These are phyloP conservation scores for Monomorium pharaonis DNA, from an alignment of 1,140 invertebrate species.

Conservation along the genomic window DNA sequence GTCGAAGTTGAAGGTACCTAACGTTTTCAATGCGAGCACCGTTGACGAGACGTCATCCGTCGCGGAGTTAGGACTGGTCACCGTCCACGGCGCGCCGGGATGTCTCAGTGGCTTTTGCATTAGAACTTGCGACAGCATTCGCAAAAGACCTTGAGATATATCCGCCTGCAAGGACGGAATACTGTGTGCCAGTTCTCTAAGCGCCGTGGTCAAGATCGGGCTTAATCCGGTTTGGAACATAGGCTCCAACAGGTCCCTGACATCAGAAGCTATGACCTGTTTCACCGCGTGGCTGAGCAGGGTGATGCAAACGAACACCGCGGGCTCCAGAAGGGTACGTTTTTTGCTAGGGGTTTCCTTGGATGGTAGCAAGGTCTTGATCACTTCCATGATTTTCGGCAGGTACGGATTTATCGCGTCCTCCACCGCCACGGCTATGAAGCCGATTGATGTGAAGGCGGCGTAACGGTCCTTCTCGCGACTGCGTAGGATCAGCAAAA, in stretches of 20 bases:
- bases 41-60: conserved; percentile 91
- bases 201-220: conserved; percentile 94
- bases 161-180: conserved; percentile 95
- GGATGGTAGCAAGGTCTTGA: conserved; percentile 92
- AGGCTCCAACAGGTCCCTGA: conserved; percentile 94
- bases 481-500: conserved; percentile 91
- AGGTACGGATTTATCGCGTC: conserved; percentile 93
- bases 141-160: conserved; percentile 96
- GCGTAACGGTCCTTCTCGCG: conserved; percentile 93
- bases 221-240: conserved; percentile 97
- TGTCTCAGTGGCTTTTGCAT: conserved; percentile 94
- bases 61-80: conserved; percentile 78
- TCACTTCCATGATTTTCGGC: conserved; percentile 94
- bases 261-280: conserved; percentile 90
- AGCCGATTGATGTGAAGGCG: conserved; percentile 95
- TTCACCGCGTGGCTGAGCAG: conserved; percentile 95
- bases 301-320: conserved; percentile 98
- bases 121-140: conserved; percentile 94
- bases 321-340: conserved; percentile 91
- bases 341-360: conserved; percentile 91
- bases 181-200: conserved; percentile 95
- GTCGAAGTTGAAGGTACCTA: conserved; percentile 99
- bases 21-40: conserved; percentile 96
- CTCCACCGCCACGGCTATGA: conserved; percentile 96
- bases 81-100: conserved; percentile 90